Evolutionary conservation across 1,140 invertebrate genomes (phyloP).

Genomic region (Bombus terrestris): DNA sequence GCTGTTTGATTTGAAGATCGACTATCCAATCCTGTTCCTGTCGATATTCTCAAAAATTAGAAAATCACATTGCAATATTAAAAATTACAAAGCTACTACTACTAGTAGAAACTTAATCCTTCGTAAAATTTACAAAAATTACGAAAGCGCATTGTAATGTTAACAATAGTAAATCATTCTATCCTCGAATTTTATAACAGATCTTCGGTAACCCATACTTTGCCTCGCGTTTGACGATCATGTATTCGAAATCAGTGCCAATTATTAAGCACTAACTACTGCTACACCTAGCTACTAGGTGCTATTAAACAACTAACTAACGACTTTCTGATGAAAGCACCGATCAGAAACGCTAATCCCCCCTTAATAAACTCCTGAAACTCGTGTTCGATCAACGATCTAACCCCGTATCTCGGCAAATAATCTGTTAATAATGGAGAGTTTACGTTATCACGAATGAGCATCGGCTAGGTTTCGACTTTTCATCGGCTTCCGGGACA

Average conservation of each 20-base stretch:
- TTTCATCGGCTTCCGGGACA: neutral
- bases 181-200: too few relatives aligned
- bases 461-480: neutral
- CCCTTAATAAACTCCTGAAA: neutral
- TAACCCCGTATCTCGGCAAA: neutral
- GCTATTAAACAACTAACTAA: neutral
- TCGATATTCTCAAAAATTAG: too few relatives aligned
- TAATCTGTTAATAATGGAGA: neutral
- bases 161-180: too few relatives aligned
- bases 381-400: neutral
- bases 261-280: neutral
- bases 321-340: neutral
- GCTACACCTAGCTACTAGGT: neutral
- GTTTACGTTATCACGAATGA: neutral
- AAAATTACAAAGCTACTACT: too few relatives aligned
- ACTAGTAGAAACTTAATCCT: too few relatives aligned
- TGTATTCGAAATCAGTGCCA: too few relatives aligned
- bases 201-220: too few relatives aligned
- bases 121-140: too few relatives aligned
- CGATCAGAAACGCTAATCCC: neutral
- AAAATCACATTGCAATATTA: too few relatives aligned
- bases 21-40: neutral
- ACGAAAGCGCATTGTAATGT: too few relatives aligned
- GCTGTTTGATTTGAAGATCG: neutral
- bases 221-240: too few relatives aligned